Percentiles rank a stretch among this genome's conserved stretches.
phyloP scores from a whole-genome alignment of 2,797 vertebrate genomes.

The Carapus acus region DNA sequence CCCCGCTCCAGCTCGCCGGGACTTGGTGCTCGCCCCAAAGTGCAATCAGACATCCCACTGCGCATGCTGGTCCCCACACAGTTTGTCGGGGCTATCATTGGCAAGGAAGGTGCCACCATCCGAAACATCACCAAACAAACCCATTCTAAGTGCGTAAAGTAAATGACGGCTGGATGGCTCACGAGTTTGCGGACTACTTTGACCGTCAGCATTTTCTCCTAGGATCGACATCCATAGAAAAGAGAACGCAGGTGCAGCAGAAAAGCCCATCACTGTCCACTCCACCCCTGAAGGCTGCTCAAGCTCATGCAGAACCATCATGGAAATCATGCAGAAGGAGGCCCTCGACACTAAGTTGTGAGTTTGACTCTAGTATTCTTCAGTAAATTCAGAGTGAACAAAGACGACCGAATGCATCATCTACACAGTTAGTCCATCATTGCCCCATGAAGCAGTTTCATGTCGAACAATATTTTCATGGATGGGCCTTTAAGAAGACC shows the following conservation, averaged over 20 bases:
- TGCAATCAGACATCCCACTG: constrained; percentile 89
- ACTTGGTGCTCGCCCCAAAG: constrained; percentile 80
- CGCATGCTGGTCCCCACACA: constrained; percentile 94
- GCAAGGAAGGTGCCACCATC: constrained; percentile 96
- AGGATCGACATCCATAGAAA: constrained; percentile 99
- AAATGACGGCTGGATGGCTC: no score
- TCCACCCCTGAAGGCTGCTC: constrained; percentile 96
- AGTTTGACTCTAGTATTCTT: constrained; percentile 66
- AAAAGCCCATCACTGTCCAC: constrained; percentile 98
- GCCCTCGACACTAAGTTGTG: constrained; percentile 97
- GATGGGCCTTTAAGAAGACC: no score
- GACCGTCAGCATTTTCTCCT: no score
- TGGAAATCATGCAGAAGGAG: constrained; percentile 99
- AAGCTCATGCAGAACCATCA: constrained; percentile 90
- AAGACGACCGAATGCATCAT: no score
- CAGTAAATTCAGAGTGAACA: no score
- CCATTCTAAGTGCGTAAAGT: constrained; percentile 86
- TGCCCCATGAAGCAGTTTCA: no score
- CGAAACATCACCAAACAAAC: constrained; percentile 98
- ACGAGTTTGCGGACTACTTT: no score
- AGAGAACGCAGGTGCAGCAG: constrained; percentile 95
- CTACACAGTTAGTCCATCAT: no score
- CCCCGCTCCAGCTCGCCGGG: constrained; percentile 85
- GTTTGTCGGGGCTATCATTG: constrained; percentile 97
- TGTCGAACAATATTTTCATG: no score